phyloP scores from a whole-genome alignment of 1,140 invertebrate genomes.

The Lamellibrachia luymesi region DNA sequence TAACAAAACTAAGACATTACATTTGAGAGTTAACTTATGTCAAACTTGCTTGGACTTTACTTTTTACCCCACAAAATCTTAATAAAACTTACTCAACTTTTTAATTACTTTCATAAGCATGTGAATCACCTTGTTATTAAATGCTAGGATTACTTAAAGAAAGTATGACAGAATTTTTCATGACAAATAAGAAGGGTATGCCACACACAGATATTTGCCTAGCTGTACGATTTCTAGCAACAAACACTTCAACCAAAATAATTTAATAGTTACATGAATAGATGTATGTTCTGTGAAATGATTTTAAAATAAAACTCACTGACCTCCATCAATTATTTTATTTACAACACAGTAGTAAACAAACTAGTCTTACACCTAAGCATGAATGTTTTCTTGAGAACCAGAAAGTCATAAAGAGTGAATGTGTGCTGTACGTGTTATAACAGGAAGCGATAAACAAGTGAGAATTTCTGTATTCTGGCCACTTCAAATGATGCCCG shows the following conservation, averaged over 20 bases:
- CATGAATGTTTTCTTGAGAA: not conserved
- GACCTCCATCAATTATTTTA: not conserved
- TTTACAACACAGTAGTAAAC: not conserved
- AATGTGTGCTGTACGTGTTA: not conserved
- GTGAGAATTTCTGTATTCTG: not conserved
- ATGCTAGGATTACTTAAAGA: not conserved
- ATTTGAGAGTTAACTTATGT: not conserved
- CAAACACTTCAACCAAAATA: not conserved
- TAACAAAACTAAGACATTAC: not conserved
- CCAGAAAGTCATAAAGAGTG: not conserved
- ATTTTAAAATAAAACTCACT: not conserved
- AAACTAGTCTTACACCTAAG: not conserved
- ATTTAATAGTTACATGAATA: not conserved
- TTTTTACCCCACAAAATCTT: not conserved
- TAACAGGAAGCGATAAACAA: not conserved
- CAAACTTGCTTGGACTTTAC: not conserved
- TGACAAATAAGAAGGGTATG: too few species aligned
- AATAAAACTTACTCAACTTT: not conserved
- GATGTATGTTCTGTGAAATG: not conserved
- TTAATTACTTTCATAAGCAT: not conserved
- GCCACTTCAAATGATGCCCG: not conserved
- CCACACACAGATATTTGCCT: too few species aligned
- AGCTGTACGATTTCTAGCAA: too few species aligned
- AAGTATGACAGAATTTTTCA: too few species aligned
- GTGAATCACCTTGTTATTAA: not conserved